Evolutionary conservation across 2,888 invertebrate genomes (phyloP), one percentile per base, ranked within the genome.

Genomic region (Tipula unca): DNA sequence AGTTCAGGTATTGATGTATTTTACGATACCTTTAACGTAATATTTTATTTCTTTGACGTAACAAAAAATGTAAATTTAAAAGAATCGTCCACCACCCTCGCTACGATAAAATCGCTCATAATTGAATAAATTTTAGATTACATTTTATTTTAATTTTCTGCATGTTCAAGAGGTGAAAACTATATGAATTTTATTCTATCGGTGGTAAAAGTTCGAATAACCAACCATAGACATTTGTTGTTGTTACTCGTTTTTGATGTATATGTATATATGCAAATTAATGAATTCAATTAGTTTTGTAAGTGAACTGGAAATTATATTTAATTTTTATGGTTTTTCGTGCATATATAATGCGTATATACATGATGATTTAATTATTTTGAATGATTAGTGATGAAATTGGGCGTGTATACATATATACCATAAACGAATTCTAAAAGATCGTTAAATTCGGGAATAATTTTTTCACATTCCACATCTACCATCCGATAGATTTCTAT

Each of bases 191-290:
- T 39, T 39, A 13, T 39, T 39, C 2, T 39, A 10, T 48, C 17
- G 48, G 5, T 48, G 48, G 48, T 48, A 48, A 48, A 48, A 20
- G 3, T 48, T 48, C 8, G 48, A 48, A 48, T 17, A 48, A 17
- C 17, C 3, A 32, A 17, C 17, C 3, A 32, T 48, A 20, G 4
- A 48, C 17, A 17, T 48, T 48, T 48, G 69, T 25, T 69, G 69
- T 69, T 69, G 69, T 69, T 69, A 17, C 6, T 54, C 8, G 17
- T 25, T 69, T 69, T 10, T 25, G 69, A 69, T n/a, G n/a, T n/a
- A n/a, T n/a, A n/a, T n/a, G n/a, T n/a, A n/a, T n/a, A n/a, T 69
- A 69, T 69, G 69, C 69, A 69, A 69, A 69, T 69, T 69, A 69
- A 69, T 69, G 25, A 69, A 69, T 69, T 69, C 25, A 69, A 69